Evolutionary conservation across 1,140 invertebrate genomes (phyloP), one percentile per base, ranked within the genome.

Genomic region (Eriosoma lanigerum): DNA sequence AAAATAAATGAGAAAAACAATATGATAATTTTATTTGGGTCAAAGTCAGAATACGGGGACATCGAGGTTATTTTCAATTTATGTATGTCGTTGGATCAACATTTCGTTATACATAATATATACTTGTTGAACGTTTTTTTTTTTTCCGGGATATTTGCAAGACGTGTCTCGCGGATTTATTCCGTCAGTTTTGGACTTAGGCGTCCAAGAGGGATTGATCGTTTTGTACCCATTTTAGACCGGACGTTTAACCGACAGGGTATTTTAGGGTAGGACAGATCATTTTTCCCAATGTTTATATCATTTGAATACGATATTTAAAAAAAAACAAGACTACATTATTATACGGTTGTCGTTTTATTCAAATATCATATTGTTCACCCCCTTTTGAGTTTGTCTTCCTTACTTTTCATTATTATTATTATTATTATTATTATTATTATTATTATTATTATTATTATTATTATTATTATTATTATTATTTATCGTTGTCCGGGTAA

Each of bases 41-140:
- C n/a, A n/a, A n/a, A n/a, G n/a, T 38, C 8, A 29, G 17, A 15
- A 15, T 70, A 32, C 26, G 68, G 26, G 8, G 17, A 29, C 17
- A 24, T 32, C 32, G 9, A 72, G n/a, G 26, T 38, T 38, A 38
- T 50, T 72, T 72, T n/a, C 24, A 19, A 52, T 72, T n/a, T 52
- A n/a, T 29, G 48, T 19, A 29, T 26, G 1, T 50, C 15, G 66
- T 70, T 5, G 24, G 46, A 29, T 50, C 26, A n/a, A 32, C 46
- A 29, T 26, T 54, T 0, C 24, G 15, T 32, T 48, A 26, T 29
- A 17, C n/a, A 29, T 6, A 50, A 29, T n/a, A n/a, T n/a, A n/a
- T n/a, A 70, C 66, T 70, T 52, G 68, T 72, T 50, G 48, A 29
- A 29, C 26, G n/a, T 68, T 46, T n/a, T 52, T 68, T 66, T 64